Conservation (phyloP, 2,113 vertebrate genomes). For the Pseudorasbora parva region DNA sequence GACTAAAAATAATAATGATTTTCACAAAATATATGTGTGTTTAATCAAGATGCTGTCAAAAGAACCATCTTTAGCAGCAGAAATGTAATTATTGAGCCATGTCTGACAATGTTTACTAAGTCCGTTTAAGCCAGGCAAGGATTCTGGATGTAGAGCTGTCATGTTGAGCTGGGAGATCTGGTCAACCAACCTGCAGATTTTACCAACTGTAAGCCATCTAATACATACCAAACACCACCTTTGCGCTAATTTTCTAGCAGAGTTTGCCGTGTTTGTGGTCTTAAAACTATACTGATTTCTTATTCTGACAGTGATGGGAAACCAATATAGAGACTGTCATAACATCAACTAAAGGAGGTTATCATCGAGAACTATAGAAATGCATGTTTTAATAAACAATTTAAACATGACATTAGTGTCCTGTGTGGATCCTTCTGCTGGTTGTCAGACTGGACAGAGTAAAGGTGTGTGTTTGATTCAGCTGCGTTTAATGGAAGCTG, state of each 20-base stretch:
- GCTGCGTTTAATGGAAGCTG: background rate
- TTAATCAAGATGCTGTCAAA: background rate
- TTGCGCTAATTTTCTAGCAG: no score
- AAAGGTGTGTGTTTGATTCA: background rate
- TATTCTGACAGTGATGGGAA: no score
- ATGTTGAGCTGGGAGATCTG: background rate
- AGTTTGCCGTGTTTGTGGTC: no score
- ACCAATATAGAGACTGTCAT: background rate
- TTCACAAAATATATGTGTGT: background rate
- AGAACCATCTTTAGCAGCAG: no score
- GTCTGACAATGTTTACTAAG: background rate
- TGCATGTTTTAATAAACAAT: background rate
- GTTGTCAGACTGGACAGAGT: background rate
- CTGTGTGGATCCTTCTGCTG: background rate
- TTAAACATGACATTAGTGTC: constrained; percentile 20
- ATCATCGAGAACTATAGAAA: background rate
- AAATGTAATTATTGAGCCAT: background rate
- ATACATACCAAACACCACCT: no score
- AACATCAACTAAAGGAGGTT: background rate
- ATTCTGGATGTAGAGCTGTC: background rate
- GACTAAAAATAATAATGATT: no score
- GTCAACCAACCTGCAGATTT: background rate
- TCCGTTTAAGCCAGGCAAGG: background rate
- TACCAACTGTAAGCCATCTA: background rate
- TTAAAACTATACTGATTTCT: no score